Evolutionary conservation across 1,140 invertebrate genomes (phyloP), one percentile per base, ranked within the genome.

Genomic region (Drosophila bocqueti): DNA sequence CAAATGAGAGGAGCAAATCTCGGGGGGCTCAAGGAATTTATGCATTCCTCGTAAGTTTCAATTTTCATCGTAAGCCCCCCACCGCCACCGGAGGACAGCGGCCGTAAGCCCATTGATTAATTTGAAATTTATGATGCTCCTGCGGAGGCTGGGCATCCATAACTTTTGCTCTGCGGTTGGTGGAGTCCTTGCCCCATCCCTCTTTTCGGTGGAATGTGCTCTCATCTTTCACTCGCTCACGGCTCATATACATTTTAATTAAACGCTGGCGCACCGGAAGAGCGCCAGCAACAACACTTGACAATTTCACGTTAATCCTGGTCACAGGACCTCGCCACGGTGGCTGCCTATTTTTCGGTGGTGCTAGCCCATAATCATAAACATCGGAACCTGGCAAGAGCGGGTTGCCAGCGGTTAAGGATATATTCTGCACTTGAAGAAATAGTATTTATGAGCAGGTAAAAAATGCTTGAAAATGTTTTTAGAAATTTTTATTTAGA

Each of bases 61-160:
- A 86, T 86, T 83, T 74, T 66, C 42, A 52, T 55, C 34, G 67
- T 81, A 83, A 83, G 84, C 58, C 66, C 24, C 43, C 6, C 9
- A 21, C 34, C 21, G 24, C 29, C 21, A 21, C 1, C n/a, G 34
- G 18, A 16, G 43, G 46, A 83, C 84, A 73, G 67, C 52, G 64
- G 67, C 43, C 76, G 58, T 76, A 90, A 90, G 85, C 85, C 85
- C 85, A 90, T 90, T 90, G 85, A 90, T 90, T 90, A 90, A 90
- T 90, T 90, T 91, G 85, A 90, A 90, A 90, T 90, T 90, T 90
- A 90, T 91, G 85, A 90, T 76, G 81, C 78, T 62, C 52, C 76
- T 45, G 76, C 57, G 74, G 54, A 72, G 24, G 47, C 24, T 9
- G 46, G 69, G 71, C 71, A 74, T 74, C 76, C 84, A 83, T 89